Conservation (phyloP, 2,797 vertebrate species). For the Botia almorhae region DNA sequence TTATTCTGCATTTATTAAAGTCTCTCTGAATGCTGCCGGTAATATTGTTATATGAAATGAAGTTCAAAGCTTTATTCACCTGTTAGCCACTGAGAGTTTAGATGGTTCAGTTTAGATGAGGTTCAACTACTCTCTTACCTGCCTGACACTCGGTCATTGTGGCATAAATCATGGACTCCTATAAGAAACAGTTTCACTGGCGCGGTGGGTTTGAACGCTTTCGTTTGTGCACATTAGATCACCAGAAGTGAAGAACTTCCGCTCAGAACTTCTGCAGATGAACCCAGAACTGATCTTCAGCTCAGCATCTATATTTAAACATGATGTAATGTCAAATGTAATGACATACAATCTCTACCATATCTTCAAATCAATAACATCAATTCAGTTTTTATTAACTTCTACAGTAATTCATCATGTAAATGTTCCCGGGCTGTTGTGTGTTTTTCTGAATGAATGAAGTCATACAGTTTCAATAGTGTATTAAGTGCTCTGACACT, state of each 20-base stretch:
- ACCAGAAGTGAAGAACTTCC: conserved; percentile 44
- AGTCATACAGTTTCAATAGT: too few relatives aligned
- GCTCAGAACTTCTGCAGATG: background rate
- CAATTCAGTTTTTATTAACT: too few relatives aligned
- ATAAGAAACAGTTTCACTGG: background rate
- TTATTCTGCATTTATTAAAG: too few relatives aligned
- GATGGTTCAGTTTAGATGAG: background rate
- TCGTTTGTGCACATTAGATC: background rate
- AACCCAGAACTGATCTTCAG: background rate
- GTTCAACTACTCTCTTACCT: conserved; percentile 26
- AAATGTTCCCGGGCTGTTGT: too few relatives aligned
- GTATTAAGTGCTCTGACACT: too few relatives aligned
- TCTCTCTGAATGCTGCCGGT: too few relatives aligned
- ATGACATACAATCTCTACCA: background rate
- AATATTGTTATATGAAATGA: too few relatives aligned
- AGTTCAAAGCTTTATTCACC: too few relatives aligned
- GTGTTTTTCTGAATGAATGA: too few relatives aligned
- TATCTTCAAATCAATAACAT: too few relatives aligned
- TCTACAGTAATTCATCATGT: too few relatives aligned
- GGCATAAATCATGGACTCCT: background rate
- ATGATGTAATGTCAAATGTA: background rate
- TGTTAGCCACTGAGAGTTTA: too few relatives aligned
- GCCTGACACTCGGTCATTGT: conserved; percentile 23
- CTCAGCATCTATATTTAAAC: background rate
- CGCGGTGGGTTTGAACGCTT: background rate